Base-by-base conservation (phyloP, 2,888 invertebrate species). In the Andrena bicolor region DNA sequence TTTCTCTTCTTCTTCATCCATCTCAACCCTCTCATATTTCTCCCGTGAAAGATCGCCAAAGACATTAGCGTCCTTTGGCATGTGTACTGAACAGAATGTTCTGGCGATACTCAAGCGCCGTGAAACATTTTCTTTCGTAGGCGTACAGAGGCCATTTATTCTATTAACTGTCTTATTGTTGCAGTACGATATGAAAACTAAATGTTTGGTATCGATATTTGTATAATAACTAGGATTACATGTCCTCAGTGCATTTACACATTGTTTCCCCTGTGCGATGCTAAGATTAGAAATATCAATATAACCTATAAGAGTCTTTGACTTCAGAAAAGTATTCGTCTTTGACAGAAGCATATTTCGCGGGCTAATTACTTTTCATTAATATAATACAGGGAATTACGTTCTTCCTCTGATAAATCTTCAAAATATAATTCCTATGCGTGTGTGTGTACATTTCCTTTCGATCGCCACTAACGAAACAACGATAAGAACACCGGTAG, bases 1-100 rank as follows among this genome's bases (percentile, higher is more conserved):
- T 13, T 88, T 77, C 65, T 86, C 53, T 64, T 93, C 93, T 5
- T 76, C 82, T 30, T 89, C 81, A 68, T 93, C 92, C 87, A 93
- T 84, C 53, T 89, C 81, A 16, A 89, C 56, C 70, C 48, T 83
- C 30, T 91, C 89, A 69, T 63, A 68, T 0, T 49, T 30, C 8
- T 82, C 63, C n/a, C 41, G 10, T 0, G 68, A 49, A 51, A 80
- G 41, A 30, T 80, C 41, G 41, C 82, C 82, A n/a, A 82, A 82
- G 0, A 48, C 48, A 41, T 82, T n/a, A 10, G 30, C 5, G 41
- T 51, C 2, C 7, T 74, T 30, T 8, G 53, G 13, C 8, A 23
- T 0, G 10, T 1, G 5, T 2, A 13, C 4, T 6, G 20, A 13
- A 51, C 4, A 30, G 0, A 66, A 60, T 4, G 20, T 48, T 48